Conservation (phyloP, 2,797 vertebrate genomes). For the Coregonus suidteri region DNA sequence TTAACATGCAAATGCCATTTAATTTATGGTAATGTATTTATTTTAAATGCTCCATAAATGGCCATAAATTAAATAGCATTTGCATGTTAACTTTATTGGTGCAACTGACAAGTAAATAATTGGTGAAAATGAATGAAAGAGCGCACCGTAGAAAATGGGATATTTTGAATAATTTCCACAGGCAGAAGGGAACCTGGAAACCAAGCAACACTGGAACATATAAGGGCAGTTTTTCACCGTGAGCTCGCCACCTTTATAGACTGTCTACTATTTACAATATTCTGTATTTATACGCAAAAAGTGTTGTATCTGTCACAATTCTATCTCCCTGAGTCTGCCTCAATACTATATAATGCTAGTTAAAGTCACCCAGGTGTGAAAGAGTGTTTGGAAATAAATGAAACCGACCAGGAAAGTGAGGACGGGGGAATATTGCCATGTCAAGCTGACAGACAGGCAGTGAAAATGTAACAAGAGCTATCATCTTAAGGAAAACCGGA, state of each 20-base stretch:
- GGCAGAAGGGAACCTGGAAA: slow-evolving; percentile 78
- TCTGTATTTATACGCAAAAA: slow-evolving; percentile 89
- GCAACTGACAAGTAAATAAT: slow-evolving; percentile 28
- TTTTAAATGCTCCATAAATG: background rate
- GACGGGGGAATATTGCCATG: slow-evolving; percentile 94
- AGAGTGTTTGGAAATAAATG: slow-evolving; percentile 99
- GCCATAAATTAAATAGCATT: too few species aligned
- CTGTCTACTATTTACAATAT: slow-evolving; percentile 93
- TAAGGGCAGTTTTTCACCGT: slow-evolving; percentile 76
- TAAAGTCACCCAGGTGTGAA: slow-evolving; percentile 99
- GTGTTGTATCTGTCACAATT: slow-evolving; percentile 91
- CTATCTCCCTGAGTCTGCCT: slow-evolving; percentile 92
- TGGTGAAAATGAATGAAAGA: slow-evolving; percentile 26
- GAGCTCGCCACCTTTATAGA: slow-evolving; percentile 89
- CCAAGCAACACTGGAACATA: slow-evolving; percentile 73
- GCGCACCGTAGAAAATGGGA: slow-evolving; percentile 68
- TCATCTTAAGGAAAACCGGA: slow-evolving; percentile 97
- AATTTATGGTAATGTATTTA: background rate
- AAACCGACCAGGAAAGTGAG: slow-evolving; percentile 89
- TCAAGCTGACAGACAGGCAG: slow-evolving; percentile 96
- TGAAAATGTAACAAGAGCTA: slow-evolving; percentile 98
- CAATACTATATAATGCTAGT: slow-evolving; percentile 94
- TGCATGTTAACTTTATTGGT: background rate
- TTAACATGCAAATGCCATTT: background rate
- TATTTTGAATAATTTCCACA: slow-evolving; percentile 85